A percentile compares a stretch with the other conserved stretches of the same genome.
Evolutionary conservation across 1,140 invertebrate species (phyloP).

Genomic region (Caerostris extrusa): DNA sequence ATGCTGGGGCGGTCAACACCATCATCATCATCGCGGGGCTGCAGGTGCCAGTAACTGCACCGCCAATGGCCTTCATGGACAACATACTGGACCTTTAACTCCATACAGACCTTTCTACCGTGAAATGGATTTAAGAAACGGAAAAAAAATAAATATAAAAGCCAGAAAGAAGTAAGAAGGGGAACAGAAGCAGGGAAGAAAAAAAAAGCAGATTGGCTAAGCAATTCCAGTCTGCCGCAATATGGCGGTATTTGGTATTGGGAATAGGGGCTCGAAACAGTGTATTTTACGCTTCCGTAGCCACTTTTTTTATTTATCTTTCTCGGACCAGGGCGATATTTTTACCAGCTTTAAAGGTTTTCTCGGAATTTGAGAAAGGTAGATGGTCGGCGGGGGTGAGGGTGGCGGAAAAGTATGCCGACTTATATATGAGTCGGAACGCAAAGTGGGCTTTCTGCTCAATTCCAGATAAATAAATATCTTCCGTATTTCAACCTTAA

Average conservation of each 20-base stretch:
- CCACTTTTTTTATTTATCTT: constrained; percentile 75
- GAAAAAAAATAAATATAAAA: constrained; percentile 16
- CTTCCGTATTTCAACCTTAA: constrained; percentile 70
- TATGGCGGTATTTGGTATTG: constrained; percentile 67
- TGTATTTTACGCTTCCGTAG: constrained; percentile 72
- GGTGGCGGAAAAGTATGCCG: neutral
- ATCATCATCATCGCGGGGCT: constrained; percentile 60
- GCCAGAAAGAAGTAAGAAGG: neutral
- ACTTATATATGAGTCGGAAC: constrained; percentile 26
- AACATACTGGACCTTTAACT: constrained; percentile 64
- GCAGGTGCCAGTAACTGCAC: constrained; percentile 73
- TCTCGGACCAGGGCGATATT: constrained; percentile 71
- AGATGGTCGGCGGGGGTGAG: neutral
- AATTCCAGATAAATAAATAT: constrained; percentile 70
- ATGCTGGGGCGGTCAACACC: constrained; percentile 32
- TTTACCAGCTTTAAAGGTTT: constrained; percentile 72
- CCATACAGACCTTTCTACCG: constrained; percentile 52
- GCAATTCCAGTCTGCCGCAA: constrained; percentile 72
- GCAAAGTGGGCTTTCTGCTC: constrained; percentile 53
- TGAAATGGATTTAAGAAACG: constrained; percentile 64
- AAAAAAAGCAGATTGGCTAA: constrained; percentile 63
- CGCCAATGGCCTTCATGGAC: constrained; percentile 51
- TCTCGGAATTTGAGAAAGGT: constrained; percentile 31
- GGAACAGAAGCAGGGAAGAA: constrained; percentile 18
- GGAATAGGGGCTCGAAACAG: constrained; percentile 34